Evolutionary conservation across 23 tunicate species (phyloP), one percentile per base, ranked within the genome.

Genomic region (Trididemnum miniatum): DNA sequence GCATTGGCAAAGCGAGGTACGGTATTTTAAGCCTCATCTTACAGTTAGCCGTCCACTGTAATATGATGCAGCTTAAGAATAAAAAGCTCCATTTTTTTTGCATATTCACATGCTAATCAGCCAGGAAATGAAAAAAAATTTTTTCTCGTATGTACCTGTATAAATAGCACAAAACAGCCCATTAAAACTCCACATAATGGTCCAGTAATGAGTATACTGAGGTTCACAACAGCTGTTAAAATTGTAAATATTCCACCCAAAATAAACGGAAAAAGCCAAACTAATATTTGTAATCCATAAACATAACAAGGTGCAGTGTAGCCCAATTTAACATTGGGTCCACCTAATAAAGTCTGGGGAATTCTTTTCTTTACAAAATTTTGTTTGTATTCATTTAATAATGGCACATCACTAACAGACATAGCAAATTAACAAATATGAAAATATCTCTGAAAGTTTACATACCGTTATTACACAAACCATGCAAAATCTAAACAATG

Each of bases 291-390:
- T 23, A 52, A 65, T 20, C 65, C 39, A 35, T 84, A 90, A 18
- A 80, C 86, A 74, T 90, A 90, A 28, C 32, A 84, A 30, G 96
- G 96, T 31, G 86, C 96, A 5, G 35, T 4, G 57, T 79, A 80
- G 18, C 89, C 89, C 34, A 90, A 79, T 51, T 69, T 74, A 4
- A 85, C 20, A 75, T 90, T 84, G 2, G 65, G 81, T 24, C 96
- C 96, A 2, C 96, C 96, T 4, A 90, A 71, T n/a, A 90, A 73
- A 5, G 96, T 90, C 51, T 85, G 89, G 0, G 96, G 89, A 44
- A 90, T 24, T 80, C 96, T 62, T 51, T 81, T 80, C 32, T 39
- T 50, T 7, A 90, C 86, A 81, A 84, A 90, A 18, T 80, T 79
- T 29, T 63, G 50, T 84, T 90, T 90, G 72, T 90, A 90, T 29